Evolutionary conservation across 2,113 vertebrate species (phyloP), one percentile per base, ranked within the genome.

Genomic region (Cariama cristata): DNA sequence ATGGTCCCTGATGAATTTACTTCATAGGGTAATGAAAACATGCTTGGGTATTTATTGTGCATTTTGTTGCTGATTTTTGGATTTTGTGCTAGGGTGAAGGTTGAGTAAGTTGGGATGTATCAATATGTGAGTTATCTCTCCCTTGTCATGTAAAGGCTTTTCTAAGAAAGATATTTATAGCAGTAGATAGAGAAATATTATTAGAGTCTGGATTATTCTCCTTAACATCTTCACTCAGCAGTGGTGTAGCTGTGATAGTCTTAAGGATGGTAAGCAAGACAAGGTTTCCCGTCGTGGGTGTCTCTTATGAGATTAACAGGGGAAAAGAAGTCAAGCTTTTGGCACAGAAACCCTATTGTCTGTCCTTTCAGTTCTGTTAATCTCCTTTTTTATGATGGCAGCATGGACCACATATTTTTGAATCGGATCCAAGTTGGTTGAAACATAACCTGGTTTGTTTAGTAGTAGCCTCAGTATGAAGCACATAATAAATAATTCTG

Each of bases 241-340:
- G 60, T 6, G 2, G 38, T 44, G 60, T 56, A 79, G 52, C 93
- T 64, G 35, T 87, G 84, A 77, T 91, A 44, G 40, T 58, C 44
- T 68, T 72, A 85, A 79, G 62, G 52, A 47, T 0, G 0, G 72
- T 77, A 77, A 83, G 58, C 49, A 88, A 53, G 58, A 69, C 9
- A 24, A 87, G 35, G 62, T 79, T 94, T 94, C 85, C 73, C 72
- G 89, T 85, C 69, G 42, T 42, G 84, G 76, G 26, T 82, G 49
- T 87, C 80, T 85, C n/a, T 90, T 86, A 60, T 1, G 62, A 68
- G 84, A 95, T 97, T 96, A 97, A 52, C 56, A 56, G 2, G 7
- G 91, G 74, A 79, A 93, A 84, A 91, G 73, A 79, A 92, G 64
- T 67, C 50, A 38, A 66, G 47, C 47, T 96, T 95, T 81, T 94